These are phyloP conservation scores for Scelioninae gen. 1 DNA, from an alignment of 2,888 invertebrate species.

Conservation along the genomic window DNA sequence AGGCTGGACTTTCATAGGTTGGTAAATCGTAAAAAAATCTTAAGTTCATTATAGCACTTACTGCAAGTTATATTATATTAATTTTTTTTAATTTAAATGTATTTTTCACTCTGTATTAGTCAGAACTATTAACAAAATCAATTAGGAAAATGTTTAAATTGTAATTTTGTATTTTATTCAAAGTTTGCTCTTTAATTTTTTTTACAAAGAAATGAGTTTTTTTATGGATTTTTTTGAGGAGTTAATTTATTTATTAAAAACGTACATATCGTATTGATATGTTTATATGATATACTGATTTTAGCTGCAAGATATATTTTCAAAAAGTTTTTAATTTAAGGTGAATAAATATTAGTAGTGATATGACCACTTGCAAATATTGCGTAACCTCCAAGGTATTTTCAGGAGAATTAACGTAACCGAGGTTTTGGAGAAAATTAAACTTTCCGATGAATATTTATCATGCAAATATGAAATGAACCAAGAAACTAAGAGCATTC, in stretches of 20 bases:
- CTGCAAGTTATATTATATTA: too few species aligned
- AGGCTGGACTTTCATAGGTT: conserved; percentile 95
- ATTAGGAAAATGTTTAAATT: too few species aligned
- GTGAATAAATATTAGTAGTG: background rate
- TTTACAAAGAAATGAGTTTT: too few species aligned
- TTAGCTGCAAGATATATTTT: background rate
- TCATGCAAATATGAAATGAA: conserved; percentile 1
- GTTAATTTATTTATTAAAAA: too few species aligned
- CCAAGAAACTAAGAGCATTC: background rate
- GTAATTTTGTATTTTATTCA: too few species aligned
- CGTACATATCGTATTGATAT: too few species aligned
- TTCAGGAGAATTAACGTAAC: background rate
- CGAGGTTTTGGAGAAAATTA: background rate
- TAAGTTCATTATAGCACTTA: too few species aligned
- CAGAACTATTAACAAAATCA: too few species aligned
- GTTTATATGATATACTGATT: background rate
- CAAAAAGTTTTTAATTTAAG: background rate
- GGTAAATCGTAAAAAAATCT: conserved; percentile 85
- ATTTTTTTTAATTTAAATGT: too few species aligned
- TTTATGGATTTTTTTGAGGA: too few species aligned
- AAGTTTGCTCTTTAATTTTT: too few species aligned
- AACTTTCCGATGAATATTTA: conserved; percentile 1
- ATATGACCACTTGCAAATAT: background rate
- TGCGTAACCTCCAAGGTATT: background rate
- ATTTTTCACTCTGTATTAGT: too few species aligned